These are phyloP conservation scores for Marasmarcha lunaedactyla DNA, from an alignment of 2,888 invertebrate species.

Conservation along the genomic window DNA sequence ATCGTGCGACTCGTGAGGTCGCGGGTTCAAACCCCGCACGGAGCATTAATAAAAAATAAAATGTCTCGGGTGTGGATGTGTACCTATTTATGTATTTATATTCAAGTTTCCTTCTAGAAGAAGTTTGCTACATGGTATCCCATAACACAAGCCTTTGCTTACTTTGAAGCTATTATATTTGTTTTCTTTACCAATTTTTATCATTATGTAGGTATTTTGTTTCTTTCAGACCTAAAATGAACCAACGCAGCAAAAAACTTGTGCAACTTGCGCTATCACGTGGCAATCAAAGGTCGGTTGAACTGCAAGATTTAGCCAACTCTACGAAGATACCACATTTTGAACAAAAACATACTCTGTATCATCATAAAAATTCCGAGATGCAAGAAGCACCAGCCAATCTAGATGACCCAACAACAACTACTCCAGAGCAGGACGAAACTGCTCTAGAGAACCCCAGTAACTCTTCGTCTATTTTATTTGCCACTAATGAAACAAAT, in stretches of 20 bases:
- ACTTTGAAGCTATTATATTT: not conserved
- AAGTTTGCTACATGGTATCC: not conserved
- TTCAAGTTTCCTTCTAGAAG: not conserved
- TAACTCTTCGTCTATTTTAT: conserved; percentile 3
- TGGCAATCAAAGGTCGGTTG: conserved; percentile 5
- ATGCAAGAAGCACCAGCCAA: conserved; percentile 3
- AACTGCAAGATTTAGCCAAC: conserved; percentile 6
- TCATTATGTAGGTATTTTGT: not conserved
- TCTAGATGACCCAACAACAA: conserved; percentile 4
- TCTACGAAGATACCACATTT: conserved; percentile 1
- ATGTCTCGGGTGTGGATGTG: too few species aligned
- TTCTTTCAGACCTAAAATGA: conserved; percentile 3
- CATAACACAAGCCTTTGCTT: too few species aligned
- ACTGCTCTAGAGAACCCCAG: conserved; percentile 1
- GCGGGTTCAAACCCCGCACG: too few species aligned
- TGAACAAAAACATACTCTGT: conserved; percentile 5
- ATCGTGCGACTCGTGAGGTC: too few species aligned
- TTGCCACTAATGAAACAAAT: too few species aligned
- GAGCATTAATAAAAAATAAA: too few species aligned
- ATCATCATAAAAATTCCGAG: conserved; percentile 1
- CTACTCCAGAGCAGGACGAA: conserved; percentile 6
- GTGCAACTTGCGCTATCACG: conserved; percentile 5
- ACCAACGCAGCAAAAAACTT: conserved; percentile 8
- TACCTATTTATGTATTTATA: too few species aligned
- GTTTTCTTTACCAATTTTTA: too few species aligned